phyloP scores from a whole-genome alignment of 2,888 invertebrate genomes.

The Melanchra persicariae region DNA sequence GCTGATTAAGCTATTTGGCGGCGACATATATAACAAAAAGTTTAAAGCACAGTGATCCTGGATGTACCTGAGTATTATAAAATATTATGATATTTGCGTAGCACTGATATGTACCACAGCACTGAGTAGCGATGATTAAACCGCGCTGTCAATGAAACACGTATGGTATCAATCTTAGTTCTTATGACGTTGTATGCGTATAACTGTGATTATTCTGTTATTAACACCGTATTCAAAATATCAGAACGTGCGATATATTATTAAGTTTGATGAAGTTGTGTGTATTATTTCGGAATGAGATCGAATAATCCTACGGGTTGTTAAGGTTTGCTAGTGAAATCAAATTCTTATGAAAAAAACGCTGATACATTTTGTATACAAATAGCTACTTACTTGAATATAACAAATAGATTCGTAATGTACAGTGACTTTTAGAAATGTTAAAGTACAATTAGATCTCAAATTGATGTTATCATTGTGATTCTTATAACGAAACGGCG shows the following conservation, averaged over 20 bases:
- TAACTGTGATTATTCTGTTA: conserved; percentile 14
- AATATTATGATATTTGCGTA: conserved; percentile 44
- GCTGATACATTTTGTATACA: conserved; percentile 71
- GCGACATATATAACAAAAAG: conserved; percentile 26
- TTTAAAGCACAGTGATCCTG: conserved; percentile 28
- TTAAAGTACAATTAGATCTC: conserved; percentile 80
- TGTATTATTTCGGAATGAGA: conserved; percentile 46
- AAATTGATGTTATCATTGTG: conserved; percentile 63
- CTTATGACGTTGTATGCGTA: conserved; percentile 7
- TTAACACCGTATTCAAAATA: conserved; percentile 1
- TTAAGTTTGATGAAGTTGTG: conserved; percentile 13
- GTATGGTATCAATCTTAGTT: conserved; percentile 11
- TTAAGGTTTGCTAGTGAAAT: conserved; percentile 53
- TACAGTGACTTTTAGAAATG: conserved; percentile 63
- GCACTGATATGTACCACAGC: conserved; percentile 30
- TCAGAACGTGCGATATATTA: conserved; percentile 19
- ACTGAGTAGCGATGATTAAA: conserved; percentile 20
- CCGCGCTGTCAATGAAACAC: not conserved
- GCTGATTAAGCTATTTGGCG: no score
- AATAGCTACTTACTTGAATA: conserved; percentile 61
- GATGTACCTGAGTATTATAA: conserved; percentile 55
- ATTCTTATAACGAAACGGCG: conserved; percentile 40
- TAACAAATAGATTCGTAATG: conserved; percentile 56
- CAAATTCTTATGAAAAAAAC: conserved; percentile 70
- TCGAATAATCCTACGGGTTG: conserved; percentile 24